phyloP scores from a whole-genome alignment of 2,797 vertebrate species.

The Silurus aristotelis region DNA sequence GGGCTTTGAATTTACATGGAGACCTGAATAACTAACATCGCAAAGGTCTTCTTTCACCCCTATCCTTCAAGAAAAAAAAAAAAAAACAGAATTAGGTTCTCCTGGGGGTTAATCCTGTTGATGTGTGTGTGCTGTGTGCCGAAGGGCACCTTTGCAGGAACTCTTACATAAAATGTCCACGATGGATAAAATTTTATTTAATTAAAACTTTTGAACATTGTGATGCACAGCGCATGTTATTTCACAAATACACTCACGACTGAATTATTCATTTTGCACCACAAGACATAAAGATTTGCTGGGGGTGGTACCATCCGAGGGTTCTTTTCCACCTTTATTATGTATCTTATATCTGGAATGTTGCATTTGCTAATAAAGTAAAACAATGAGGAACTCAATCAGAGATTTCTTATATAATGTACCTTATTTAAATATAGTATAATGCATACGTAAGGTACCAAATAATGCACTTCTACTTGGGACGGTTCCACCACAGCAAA shows the following conservation, averaged over 20 bases:
- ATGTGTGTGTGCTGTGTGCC: constrained; percentile 35
- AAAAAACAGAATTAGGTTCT: constrained; percentile 46
- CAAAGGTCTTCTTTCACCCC: constrained; percentile 48
- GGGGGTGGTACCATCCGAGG: not conserved
- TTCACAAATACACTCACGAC: not conserved
- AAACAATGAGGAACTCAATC: too few relatives aligned
- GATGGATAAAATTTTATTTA: not conserved
- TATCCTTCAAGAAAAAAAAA: constrained; percentile 45
- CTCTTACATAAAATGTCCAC: not conserved
- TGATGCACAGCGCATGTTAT: not conserved
- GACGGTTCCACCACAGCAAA: not conserved
- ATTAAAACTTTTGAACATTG: not conserved
- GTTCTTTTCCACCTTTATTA: not conserved
- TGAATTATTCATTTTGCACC: not conserved
- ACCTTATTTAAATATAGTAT: not conserved
- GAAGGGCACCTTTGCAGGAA: constrained; percentile 11
- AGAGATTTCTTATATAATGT: not conserved
- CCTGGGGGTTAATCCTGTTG: constrained; percentile 52
- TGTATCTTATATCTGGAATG: not conserved
- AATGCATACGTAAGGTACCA: not conserved
- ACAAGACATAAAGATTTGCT: not conserved
- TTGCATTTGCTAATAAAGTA: not conserved
- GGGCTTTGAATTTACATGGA: constrained; percentile 67
- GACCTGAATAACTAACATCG: constrained; percentile 57
- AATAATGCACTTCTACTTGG: not conserved